These are phyloP conservation scores for Catharus ustulatus DNA, from an alignment of 2,797 vertebrate species.

Conservation along the genomic window DNA sequence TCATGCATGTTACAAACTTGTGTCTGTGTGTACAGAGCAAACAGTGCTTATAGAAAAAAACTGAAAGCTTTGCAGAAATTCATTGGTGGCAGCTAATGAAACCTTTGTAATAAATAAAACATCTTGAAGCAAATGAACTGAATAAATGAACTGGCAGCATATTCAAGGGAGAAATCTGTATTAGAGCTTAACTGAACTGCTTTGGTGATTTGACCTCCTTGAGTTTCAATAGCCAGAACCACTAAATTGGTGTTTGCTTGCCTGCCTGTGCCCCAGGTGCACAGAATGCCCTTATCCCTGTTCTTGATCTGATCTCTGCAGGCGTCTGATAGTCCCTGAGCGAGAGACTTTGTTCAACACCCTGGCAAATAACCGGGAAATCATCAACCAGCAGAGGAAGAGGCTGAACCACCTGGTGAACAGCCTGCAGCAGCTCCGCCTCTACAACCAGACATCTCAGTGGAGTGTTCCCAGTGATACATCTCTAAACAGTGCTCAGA, in stretches of 20 bases:
- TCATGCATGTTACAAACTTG: accelerated
- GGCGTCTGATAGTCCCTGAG: conserved; percentile 89
- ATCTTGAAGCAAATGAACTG: background rate
- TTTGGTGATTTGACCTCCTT: background rate
- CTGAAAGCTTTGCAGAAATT: background rate
- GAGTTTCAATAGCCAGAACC: background rate
- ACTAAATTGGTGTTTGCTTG: background rate
- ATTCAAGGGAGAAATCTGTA: background rate
- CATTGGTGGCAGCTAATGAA: background rate
- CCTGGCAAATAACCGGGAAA: conserved; percentile 91
- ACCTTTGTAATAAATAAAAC: background rate
- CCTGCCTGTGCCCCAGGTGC: background rate
- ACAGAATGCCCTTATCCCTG: background rate
- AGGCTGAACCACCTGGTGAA: conserved; percentile 85
- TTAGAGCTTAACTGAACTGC: background rate
- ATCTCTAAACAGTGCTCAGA: conserved; percentile 46
- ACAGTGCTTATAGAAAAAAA: background rate
- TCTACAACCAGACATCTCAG: conserved; percentile 84
- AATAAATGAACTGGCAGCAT: background rate
- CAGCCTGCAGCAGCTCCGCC: conserved; percentile 85
- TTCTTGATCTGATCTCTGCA: conserved; percentile 54
- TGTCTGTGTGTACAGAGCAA: background rate
- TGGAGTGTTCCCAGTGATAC: conserved; percentile 70
- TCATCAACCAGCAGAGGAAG: conserved; percentile 94
- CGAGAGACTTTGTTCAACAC: conserved; percentile 91